Conservation (phyloP, 1,140 invertebrate species). For the Teleogryllus occipitalis region DNA sequence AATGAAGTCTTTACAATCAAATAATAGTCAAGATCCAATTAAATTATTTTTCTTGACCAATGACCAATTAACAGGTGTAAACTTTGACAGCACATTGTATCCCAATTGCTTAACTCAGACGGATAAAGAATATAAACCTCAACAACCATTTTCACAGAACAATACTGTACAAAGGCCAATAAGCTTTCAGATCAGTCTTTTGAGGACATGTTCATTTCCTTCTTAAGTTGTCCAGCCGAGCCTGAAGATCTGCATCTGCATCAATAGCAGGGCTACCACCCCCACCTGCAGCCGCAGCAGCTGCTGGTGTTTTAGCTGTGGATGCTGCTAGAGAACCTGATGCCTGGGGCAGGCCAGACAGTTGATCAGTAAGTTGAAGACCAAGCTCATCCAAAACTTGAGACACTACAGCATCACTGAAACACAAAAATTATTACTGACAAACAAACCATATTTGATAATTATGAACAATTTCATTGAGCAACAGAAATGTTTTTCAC, state of each 20-base stretch:
- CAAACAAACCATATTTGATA: too few relatives aligned
- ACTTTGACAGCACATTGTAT: too few relatives aligned
- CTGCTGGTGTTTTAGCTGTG: slow-evolving; percentile 42
- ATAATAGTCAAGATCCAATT: too few relatives aligned
- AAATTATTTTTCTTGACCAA: too few relatives aligned
- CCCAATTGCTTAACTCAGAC: too few relatives aligned
- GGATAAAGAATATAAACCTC: too few relatives aligned
- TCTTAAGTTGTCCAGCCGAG: slow-evolving; percentile 84
- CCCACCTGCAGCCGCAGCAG: slow-evolving; percentile 44
- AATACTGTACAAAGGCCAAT: not conserved
- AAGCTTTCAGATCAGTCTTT: not conserved
- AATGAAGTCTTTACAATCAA: too few relatives aligned
- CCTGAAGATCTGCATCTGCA: slow-evolving; percentile 91
- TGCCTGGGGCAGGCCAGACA: slow-evolving; percentile 77
- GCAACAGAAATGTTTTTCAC: too few relatives aligned
- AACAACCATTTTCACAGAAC: too few relatives aligned
- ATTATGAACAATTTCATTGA: too few relatives aligned
- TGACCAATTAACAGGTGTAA: too few relatives aligned
- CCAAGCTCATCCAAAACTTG: slow-evolving; percentile 97
- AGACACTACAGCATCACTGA: slow-evolving; percentile 76
- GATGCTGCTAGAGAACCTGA: slow-evolving; percentile 49
- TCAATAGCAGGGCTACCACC: slow-evolving; percentile 57
- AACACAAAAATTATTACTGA: slow-evolving; percentile 27
- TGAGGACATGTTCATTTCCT: slow-evolving; percentile 52
- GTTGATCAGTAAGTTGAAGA: slow-evolving; percentile 81